Percentiles rank a stretch among this genome's conserved stretches.
phyloP scores from a whole-genome alignment of 2,113 vertebrate genomes.

The Epinephelus cyanopodus region DNA sequence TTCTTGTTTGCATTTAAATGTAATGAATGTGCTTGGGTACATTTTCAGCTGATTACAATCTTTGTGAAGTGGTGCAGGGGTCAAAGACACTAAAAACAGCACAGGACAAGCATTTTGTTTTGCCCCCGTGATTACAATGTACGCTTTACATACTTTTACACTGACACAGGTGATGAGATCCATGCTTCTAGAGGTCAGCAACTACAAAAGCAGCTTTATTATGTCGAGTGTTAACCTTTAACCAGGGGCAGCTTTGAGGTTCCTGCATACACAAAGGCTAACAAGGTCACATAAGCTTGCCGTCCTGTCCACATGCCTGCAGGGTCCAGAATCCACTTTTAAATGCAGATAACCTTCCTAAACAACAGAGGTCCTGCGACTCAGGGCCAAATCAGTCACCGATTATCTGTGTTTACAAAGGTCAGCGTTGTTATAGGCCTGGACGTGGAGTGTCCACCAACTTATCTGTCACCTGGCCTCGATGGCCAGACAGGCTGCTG shows the following conservation, averaged over 20 bases:
- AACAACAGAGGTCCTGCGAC: conserved; percentile 70
- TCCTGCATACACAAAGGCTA: conserved; percentile 55
- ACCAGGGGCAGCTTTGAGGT: conserved; percentile 68
- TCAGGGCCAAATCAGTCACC: conserved; percentile 64
- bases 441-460: conserved; percentile 45
- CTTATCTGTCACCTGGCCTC: conserved; percentile 71
- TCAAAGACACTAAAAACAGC: conserved; percentile 3
- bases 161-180: conserved; percentile 38
- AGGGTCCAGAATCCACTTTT: conserved; percentile 63
- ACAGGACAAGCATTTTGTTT: conserved; percentile 7
- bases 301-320: conserved; percentile 62
- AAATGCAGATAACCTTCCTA: conserved; percentile 73
- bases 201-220: conserved; percentile 64
- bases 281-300: conserved; percentile 71
- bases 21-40: background rate
- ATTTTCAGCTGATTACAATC: conserved; percentile 4
- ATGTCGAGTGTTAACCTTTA: conserved; percentile 75
- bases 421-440: conserved; percentile 30
- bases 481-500: conserved; percentile 40
- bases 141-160: conserved; percentile 13
- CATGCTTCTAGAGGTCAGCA: conserved; percentile 51
- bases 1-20: conserved; percentile 8
- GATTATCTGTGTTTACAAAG: conserved; percentile 77
- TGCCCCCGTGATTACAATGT: background rate
- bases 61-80: background rate